A percentile compares a stretch with the other conserved stretches of the same genome.
Evolutionary conservation across 2,113 vertebrate genomes (phyloP).

Genomic region (Philantomba maxwellii): DNA sequence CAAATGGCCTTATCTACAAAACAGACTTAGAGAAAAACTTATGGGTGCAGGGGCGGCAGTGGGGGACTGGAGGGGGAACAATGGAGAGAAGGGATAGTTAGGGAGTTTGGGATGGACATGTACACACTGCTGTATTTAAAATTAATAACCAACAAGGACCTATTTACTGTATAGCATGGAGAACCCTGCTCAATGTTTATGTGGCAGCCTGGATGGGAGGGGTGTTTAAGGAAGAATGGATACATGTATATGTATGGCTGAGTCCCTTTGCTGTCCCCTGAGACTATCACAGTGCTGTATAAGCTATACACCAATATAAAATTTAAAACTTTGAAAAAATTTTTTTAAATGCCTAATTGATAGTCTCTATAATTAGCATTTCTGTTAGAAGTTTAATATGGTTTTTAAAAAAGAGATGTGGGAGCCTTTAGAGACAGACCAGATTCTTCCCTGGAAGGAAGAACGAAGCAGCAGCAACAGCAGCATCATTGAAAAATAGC

Average conservation of each 20-base stretch:
- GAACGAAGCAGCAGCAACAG: background rate
- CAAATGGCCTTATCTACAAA: background rate
- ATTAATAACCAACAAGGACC: background rate
- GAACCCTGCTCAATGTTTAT: background rate
- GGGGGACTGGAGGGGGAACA: accelerated
- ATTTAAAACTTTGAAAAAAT: background rate
- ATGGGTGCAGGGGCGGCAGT: background rate
- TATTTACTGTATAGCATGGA: background rate
- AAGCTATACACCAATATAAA: background rate
- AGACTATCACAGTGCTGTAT: background rate
- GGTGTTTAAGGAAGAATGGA: background rate
- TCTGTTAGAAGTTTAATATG: background rate
- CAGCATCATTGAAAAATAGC: background rate
- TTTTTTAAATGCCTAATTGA: background rate
- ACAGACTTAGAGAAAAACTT: background rate
- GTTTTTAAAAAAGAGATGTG: background rate
- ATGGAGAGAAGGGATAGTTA: background rate
- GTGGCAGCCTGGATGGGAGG: background rate
- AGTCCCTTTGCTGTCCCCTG: background rate
- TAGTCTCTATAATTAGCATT: background rate
- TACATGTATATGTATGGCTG: background rate
- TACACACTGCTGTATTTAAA: background rate
- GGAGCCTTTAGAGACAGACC: background rate
- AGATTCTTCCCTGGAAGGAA: background rate
- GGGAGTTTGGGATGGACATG: background rate